These are phyloP conservation scores for Mobula birostris DNA, from an alignment of 2,113 vertebrate species.

Conservation along the genomic window DNA sequence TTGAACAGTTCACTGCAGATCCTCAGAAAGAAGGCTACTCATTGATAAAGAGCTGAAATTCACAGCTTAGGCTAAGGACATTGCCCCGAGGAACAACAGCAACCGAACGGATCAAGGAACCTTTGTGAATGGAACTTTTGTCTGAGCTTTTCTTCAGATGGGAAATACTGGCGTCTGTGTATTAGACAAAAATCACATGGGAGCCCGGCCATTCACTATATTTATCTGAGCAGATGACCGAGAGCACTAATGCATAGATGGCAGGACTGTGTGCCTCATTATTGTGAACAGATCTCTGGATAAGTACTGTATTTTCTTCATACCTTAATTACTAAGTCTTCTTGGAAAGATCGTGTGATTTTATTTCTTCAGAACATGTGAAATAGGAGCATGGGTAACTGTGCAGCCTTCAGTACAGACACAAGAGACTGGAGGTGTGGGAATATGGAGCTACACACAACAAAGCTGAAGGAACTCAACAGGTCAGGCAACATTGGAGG, in stretches of 20 bases:
- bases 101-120: neutral
- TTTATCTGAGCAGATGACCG: constrained; percentile 16
- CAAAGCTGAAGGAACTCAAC: too few species aligned
- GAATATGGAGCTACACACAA: too few species aligned
- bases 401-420: too few species aligned
- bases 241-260: neutral
- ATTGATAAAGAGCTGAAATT: neutral
- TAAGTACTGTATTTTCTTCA: neutral
- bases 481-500: too few species aligned
- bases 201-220: neutral
- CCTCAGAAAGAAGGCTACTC: neutral
- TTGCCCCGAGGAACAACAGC: neutral
- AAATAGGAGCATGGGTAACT: too few species aligned
- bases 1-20: neutral
- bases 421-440: too few species aligned
- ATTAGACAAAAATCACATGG: neutral
- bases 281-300: neutral
- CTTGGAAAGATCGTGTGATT: neutral
- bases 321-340: neutral
- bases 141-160: neutral
- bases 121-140: constrained; percentile 14
- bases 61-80: neutral
- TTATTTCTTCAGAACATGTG: neutral
- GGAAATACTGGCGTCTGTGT: neutral
- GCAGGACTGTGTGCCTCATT: neutral